A percentile compares a stretch with the other conserved stretches of the same genome.
Evolutionary conservation across 1,140 invertebrate genomes (phyloP).

Genomic region (Anoplolepis gracilipes): DNA sequence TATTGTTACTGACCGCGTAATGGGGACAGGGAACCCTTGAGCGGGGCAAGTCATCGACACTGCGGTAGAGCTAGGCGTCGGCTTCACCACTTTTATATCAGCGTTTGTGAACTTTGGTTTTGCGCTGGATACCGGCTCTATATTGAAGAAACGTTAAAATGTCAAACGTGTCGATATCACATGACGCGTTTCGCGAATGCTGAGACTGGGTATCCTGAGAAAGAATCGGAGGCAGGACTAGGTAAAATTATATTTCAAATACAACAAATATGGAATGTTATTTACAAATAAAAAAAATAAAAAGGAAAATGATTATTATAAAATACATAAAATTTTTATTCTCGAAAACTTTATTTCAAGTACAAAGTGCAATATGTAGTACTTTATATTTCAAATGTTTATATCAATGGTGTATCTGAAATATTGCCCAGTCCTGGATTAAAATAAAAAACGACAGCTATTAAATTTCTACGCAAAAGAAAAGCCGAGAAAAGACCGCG

Average conservation of each 20-base stretch:
- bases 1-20: constrained; percentile 81
- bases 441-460: neutral
- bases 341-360: neutral
- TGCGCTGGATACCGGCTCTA: constrained; percentile 86
- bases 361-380: neutral
- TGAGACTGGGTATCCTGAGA: constrained; percentile 58
- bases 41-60: constrained; percentile 89
- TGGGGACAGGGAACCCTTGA: constrained; percentile 88
- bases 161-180: constrained; percentile 17
- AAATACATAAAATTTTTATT: neutral
- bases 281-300: no score
- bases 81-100: constrained; percentile 81
- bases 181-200: constrained; percentile 12
- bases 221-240: neutral
- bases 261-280: neutral
- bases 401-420: neutral
- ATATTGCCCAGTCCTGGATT: neutral
- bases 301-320: no score
- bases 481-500: neutral
- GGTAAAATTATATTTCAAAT: neutral
- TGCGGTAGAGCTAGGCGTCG: constrained; percentile 81
- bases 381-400: neutral
- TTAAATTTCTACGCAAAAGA: constrained; percentile 16
- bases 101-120: constrained; percentile 86
- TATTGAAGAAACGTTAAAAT: constrained; percentile 30